phyloP scores from a whole-genome alignment of 2,113 vertebrate genomes.

The Porphyrio hochstetteri region DNA sequence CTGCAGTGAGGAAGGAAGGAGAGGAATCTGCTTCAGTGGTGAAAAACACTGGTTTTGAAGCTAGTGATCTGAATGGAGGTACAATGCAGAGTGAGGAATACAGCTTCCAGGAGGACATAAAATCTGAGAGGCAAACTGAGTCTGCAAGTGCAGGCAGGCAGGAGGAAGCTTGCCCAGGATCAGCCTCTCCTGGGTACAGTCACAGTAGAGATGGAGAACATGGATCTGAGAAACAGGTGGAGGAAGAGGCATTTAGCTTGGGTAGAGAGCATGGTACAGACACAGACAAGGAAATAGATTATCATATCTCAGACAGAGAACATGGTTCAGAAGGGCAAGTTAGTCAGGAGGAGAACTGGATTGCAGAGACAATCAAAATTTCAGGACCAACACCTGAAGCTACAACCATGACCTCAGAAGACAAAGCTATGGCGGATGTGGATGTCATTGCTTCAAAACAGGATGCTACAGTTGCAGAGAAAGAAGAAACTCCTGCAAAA shows the following conservation, averaged over 20 bases:
- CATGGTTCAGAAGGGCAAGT: background rate
- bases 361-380: background rate
- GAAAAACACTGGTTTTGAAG: background rate
- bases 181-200: background rate
- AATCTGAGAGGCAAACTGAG: background rate
- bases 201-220: background rate
- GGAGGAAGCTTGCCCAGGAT: background rate
- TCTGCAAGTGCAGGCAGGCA: background rate
- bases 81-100: background rate
- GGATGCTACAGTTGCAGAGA: background rate
- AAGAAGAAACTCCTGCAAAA: background rate
- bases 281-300: background rate
- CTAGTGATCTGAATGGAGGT: background rate
- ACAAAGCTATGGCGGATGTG: background rate
- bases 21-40: background rate
- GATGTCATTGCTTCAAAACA: background rate
- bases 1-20: background rate
- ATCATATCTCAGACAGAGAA: background rate
- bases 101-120: background rate
- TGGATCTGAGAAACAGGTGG: background rate
- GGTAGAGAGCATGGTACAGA: background rate
- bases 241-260: background rate
- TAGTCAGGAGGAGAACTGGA: background rate
- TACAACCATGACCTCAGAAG: background rate
- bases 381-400: background rate